These are phyloP conservation scores for Scomber japonicus DNA, from an alignment of 2,113 vertebrate species.

Conservation along the genomic window DNA sequence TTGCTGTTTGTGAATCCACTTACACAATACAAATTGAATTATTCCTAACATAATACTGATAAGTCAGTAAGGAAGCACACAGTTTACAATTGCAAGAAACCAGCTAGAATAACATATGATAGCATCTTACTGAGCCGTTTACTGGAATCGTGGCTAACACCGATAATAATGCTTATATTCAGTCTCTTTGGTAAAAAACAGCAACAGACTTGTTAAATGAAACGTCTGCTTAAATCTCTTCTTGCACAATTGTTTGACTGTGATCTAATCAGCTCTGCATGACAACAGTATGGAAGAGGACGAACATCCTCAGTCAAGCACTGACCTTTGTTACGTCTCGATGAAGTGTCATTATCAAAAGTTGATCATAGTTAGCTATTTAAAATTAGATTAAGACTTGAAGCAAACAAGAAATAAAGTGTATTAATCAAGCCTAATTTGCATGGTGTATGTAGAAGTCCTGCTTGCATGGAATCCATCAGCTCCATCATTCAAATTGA, in stretches of 20 bases:
- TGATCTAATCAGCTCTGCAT: slow-evolving; percentile 33
- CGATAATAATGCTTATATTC: not conserved
- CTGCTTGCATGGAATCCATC: slow-evolving; percentile 79
- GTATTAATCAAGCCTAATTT: slow-evolving; percentile 58
- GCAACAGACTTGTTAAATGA: not conserved
- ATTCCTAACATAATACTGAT: not conserved
- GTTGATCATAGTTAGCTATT: slow-evolving; percentile 17
- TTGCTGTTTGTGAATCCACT: slow-evolving; percentile 6
- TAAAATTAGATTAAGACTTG: slow-evolving; percentile 8
- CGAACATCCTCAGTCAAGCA: not conserved
- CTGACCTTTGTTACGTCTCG: not conserved
- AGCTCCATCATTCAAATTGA: slow-evolving; percentile 36
- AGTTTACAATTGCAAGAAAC: not conserved
- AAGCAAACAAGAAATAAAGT: slow-evolving; percentile 27
- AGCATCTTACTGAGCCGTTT: slow-evolving; percentile 32
- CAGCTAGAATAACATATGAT: slow-evolving; percentile 7
- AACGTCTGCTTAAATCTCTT: not conserved
- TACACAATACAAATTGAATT: slow-evolving; percentile 3
- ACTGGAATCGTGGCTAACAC: not conserved
- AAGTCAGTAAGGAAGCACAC: slow-evolving; percentile 45
- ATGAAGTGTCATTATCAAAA: slow-evolving; percentile 13
- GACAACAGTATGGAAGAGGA: slow-evolving; percentile 15
- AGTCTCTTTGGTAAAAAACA: slow-evolving; percentile 16
- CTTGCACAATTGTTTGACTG: slow-evolving; percentile 35
- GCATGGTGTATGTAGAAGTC: slow-evolving; percentile 79